phyloP scores from a whole-genome alignment of 2,113 vertebrate species.

The Euleptes europaea region DNA sequence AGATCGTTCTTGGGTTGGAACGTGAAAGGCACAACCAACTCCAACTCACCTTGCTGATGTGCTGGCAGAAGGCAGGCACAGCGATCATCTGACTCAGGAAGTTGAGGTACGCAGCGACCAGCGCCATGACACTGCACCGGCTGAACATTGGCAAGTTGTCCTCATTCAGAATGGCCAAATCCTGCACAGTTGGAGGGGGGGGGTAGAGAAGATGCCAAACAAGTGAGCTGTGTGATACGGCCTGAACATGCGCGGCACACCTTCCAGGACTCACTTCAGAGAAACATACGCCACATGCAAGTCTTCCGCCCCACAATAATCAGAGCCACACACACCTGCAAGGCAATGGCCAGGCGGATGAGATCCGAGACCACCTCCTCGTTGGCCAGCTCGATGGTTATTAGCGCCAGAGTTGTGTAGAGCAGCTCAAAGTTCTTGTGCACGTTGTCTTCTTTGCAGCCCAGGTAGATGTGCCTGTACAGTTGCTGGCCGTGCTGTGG shows the following conservation, averaged over 20 bases:
- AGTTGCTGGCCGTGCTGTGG: conserved; percentile 87
- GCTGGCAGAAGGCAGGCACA: conserved; percentile 91
- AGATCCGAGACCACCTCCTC: conserved; percentile 96
- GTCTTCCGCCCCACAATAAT: not conserved
- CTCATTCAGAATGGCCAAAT: conserved; percentile 86
- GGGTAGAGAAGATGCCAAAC: not conserved
- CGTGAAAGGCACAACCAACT: not conserved
- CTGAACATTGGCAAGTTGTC: conserved; percentile 89
- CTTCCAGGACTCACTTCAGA: not conserved
- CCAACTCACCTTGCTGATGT: conserved; percentile 88
- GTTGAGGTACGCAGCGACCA: conserved; percentile 94
- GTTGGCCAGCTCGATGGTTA: conserved; percentile 94
- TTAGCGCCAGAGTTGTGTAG: conserved; percentile 90
- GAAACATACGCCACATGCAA: not conserved
- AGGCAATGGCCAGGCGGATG: conserved; percentile 87
- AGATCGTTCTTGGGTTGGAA: not conserved
- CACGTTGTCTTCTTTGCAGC: conserved; percentile 93
- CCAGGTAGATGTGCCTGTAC: conserved; percentile 93
- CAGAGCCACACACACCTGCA: conserved; percentile 85
- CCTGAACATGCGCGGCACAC: not conserved
- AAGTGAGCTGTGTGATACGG: not conserved
- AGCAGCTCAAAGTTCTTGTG: conserved; percentile 96
- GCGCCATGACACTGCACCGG: conserved; percentile 89
- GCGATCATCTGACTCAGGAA: conserved; percentile 98
- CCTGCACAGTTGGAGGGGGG: conserved; percentile 70